A percentile compares a stretch with the other conserved stretches of the same genome.
phyloP scores from a whole-genome alignment of 1,140 invertebrate genomes.

The Saxidomus purpurata region DNA sequence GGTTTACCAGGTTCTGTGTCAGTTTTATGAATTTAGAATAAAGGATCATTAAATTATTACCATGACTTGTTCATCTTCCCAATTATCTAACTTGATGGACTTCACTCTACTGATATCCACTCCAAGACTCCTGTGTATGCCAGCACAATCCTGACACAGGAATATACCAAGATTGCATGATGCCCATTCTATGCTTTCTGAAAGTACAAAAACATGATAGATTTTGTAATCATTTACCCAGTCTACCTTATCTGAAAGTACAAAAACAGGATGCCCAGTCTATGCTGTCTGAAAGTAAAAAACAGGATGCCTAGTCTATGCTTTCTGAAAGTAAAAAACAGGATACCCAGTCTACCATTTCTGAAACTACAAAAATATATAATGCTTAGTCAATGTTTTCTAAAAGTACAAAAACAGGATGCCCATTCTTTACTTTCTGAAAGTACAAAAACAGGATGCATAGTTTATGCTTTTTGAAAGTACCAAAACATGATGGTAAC shows the following conservation, averaged over 20 bases:
- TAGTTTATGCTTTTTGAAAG: no score
- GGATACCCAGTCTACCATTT: no score
- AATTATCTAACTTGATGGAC: conserved; percentile 94
- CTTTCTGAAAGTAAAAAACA: no score
- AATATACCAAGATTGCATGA: conserved; percentile 97
- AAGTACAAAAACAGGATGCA: no score
- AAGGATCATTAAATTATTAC: conserved; percentile 67
- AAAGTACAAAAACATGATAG: conserved; percentile 79
- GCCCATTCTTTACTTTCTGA: no score
- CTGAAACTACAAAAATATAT: no score
- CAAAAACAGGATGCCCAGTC: neutral
- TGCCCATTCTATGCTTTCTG: conserved; percentile 94
- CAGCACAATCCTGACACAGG: conserved; percentile 94
- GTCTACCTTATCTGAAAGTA: neutral
- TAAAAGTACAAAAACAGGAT: no score
- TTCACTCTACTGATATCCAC: conserved; percentile 96
- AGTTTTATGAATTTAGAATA: no score
- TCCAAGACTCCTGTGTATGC: conserved; percentile 93
- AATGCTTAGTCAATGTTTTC: no score
- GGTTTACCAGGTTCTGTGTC: no score
- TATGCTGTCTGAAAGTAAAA: conserved; percentile 6
- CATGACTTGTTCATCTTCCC: conserved; percentile 85
- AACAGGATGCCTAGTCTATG: neutral
- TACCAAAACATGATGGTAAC: no score
- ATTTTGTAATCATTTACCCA: neutral